A percentile compares a stretch with the other conserved stretches of the same genome.
Evolutionary conservation across 2,797 vertebrate species (phyloP).

Genomic region (Typhlichthys subterraneus): DNA sequence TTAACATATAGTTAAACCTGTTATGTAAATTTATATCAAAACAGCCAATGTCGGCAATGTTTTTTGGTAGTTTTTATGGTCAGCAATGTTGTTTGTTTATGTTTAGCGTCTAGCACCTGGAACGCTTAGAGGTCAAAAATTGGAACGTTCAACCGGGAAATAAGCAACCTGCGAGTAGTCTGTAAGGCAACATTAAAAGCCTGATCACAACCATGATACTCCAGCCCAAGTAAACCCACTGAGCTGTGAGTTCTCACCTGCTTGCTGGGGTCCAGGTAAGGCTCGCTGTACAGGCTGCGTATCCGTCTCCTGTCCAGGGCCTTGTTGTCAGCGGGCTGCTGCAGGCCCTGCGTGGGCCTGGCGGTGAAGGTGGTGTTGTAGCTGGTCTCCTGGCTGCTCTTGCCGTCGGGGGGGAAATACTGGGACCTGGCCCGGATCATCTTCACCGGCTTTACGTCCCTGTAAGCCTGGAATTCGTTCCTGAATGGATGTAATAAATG

Average conservation of each 20-base stretch:
- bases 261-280: conserved; percentile 85
- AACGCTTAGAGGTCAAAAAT: no score
- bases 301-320: conserved; percentile 89
- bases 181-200: no score
- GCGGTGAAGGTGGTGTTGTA: conserved; percentile 92
- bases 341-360: conserved; percentile 80
- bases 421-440: conserved; percentile 88
- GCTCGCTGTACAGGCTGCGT: conserved; percentile 94
- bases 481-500: conserved; percentile 66
- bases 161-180: no score
- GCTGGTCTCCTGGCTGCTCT: conserved; percentile 89
- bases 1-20: no score
- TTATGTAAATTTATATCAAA: no score
- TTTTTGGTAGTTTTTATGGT: no score
- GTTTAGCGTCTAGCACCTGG: no score
- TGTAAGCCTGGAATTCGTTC: conserved; percentile 92
- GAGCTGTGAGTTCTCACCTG: conserved; percentile 77
- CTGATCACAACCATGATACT: no score
- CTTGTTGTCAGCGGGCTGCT: conserved; percentile 83
- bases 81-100: no score
- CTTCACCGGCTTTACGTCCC: conserved; percentile 87
- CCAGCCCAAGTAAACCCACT: no score
- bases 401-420: conserved; percentile 89
- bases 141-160: no score
- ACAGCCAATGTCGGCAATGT: no score